Conservation (phyloP, 2,888 invertebrate species). For the Leucophenga maculata region DNA sequence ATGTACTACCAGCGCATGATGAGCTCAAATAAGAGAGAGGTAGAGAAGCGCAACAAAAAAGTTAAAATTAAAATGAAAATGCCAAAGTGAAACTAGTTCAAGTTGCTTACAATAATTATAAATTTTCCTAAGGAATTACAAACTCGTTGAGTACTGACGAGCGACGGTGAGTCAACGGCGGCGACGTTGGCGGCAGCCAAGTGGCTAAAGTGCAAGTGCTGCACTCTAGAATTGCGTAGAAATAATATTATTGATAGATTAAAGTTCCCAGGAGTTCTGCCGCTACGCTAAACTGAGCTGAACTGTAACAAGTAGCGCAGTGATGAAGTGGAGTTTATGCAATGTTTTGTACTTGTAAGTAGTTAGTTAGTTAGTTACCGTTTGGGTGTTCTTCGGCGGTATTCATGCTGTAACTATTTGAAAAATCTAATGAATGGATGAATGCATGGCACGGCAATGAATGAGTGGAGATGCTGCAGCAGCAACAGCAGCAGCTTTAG, state of each 20-base stretch:
- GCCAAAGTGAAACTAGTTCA: conserved; percentile 58
- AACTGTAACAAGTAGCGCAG: not conserved
- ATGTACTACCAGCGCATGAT: not conserved
- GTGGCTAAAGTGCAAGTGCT: conserved; percentile 36
- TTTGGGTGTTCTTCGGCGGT: not conserved
- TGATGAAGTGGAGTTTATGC: conserved; percentile 19
- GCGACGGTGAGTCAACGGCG: conserved; percentile 19
- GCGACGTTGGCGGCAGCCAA: conserved; percentile 34
- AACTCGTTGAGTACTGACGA: conserved; percentile 46
- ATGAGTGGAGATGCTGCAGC: not conserved
- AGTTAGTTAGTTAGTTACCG: not conserved
- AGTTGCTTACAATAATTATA: conserved; percentile 64
- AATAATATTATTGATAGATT: conserved; percentile 65
- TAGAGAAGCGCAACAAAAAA: not conserved
- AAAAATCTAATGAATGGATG: not conserved
- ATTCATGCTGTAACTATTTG: not conserved
- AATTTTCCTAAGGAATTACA: conserved; percentile 63
- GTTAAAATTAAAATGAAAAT: conserved; percentile 33
- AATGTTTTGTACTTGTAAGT: not conserved
- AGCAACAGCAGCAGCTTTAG: not conserved
- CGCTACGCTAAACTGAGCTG: not conserved
- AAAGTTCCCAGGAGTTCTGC: conserved; percentile 33
- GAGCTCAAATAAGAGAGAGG: conserved; percentile 16
- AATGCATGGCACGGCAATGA: not conserved
- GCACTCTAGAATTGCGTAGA: conserved; percentile 37